Conservation (phyloP, 2,797 vertebrate species). For the Phylloscopus collybita region DNA sequence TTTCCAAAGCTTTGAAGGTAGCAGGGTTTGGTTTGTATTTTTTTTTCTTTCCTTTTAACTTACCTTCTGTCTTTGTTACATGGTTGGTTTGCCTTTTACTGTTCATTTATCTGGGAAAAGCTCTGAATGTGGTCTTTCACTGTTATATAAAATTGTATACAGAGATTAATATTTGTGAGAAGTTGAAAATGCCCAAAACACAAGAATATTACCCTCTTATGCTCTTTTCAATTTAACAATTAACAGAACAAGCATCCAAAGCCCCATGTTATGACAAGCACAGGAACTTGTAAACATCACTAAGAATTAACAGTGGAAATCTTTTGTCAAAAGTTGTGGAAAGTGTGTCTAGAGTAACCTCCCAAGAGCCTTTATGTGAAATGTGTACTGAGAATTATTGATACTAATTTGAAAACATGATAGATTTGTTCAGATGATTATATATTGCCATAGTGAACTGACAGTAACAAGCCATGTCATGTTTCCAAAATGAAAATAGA, state of each 20-base stretch:
- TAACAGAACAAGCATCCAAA: not conserved
- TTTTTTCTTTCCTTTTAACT: not conserved
- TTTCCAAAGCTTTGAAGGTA: not conserved
- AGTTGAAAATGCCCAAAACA: not conserved
- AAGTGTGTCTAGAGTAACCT: not conserved
- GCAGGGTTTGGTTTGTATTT: fast-evolving
- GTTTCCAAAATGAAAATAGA: not conserved
- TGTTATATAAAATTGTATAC: not conserved
- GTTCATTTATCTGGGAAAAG: not conserved
- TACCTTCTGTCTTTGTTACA: not conserved
- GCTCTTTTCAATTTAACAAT: not conserved
- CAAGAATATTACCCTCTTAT: not conserved
- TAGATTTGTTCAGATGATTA: not conserved
- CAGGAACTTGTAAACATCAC: not conserved
- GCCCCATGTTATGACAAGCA: not conserved
- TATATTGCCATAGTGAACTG: not conserved
- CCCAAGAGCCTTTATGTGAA: not conserved
- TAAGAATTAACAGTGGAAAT: not conserved
- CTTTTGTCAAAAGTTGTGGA: not conserved
- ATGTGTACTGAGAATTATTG: not conserved
- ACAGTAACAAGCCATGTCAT: not conserved
- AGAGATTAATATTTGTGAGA: not conserved
- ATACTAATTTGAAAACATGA: not conserved
- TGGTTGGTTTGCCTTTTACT: not conserved
- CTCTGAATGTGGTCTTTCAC: not conserved